Base-by-base conservation (phyloP, 2,888 invertebrate species). In the Heliconius erato region DNA sequence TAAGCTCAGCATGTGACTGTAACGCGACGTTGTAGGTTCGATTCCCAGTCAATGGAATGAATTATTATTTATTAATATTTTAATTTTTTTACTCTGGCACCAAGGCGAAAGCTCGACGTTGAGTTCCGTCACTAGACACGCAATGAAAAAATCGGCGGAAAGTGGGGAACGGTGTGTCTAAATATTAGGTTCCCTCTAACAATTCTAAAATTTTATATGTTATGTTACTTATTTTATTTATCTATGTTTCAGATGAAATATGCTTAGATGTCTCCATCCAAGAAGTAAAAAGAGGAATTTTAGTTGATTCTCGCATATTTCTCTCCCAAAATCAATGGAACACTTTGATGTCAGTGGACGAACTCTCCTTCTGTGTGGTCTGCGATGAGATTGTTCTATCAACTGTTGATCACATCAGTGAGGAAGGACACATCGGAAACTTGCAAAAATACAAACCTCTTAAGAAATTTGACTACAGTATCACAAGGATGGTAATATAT, bases 401-500 rank as follows among this genome's bases (percentile, higher is more conserved):
- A 28, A 74, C 69, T 2, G n/a, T 9, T 0, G 79, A 79, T 0
- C 90, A 90, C 74, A 79, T 88, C 0, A 49, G 59, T 5, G 54
- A 49, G 0, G 82, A 83, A 0, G 3, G 14, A 0, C 90, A 90
- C 79, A 23, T 71, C 7, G 14, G 7, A 0, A 85, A 82, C 49
- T 71, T 90, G 82, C 49, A 85, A 0, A 44, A 32, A 7, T 83
- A 84, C 40, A 83, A 83, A 74, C 90, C 90, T 0, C 69, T 90
- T 49, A 80, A 85, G 63, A 85, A 82, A 49, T 91, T 87, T 59
- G 90, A 90, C 5, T 83, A 89, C 19, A 88, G 85, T 63, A 89
- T 92, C 16, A 87, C 86, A 6, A 88, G 92, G 85, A 86, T 86
- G 89, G 92, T 92, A 79, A 76, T n/a, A 54, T 54, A 54, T 54